Evolutionary conservation across 2,888 invertebrate species (phyloP).

Genomic region (Piscicola geometra): DNA sequence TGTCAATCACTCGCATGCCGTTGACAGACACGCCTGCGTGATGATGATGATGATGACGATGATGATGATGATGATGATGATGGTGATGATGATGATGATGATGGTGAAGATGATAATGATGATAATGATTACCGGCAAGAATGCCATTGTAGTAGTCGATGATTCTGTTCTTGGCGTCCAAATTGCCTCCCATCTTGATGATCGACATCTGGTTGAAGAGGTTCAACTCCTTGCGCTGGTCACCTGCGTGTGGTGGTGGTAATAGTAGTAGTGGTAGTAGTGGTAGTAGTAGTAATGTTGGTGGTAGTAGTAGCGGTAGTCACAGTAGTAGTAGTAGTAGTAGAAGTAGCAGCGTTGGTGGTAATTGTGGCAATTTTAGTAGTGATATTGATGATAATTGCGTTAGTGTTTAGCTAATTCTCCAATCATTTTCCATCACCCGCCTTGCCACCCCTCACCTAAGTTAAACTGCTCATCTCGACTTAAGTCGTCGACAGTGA

Average conservation of each 20-base stretch:
- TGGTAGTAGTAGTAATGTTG: too few species aligned
- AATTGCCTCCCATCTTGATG: slow-evolving; percentile 48
- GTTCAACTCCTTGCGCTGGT: neutral
- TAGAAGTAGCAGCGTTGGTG: too few species aligned
- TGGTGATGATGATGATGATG: neutral
- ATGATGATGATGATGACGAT: neutral
- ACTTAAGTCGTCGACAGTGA: slow-evolving; percentile 47
- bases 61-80: neutral
- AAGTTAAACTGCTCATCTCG: neutral
- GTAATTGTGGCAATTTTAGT: too few species aligned
- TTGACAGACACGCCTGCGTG: slow-evolving; percentile 49
- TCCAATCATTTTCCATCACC: neutral
- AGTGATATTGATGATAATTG: too few species aligned
- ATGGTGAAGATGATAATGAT: neutral
- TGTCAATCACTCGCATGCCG: slow-evolving; percentile 45
- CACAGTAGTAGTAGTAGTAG: too few species aligned
- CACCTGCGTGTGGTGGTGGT: too few species aligned
- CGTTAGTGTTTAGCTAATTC: too few species aligned
- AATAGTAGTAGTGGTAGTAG: too few species aligned
- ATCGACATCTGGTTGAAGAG: slow-evolving; percentile 41
- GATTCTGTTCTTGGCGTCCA: slow-evolving; percentile 40
- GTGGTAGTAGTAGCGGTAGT: too few species aligned
- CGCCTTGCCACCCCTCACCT: neutral
- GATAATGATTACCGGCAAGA: slow-evolving; percentile 51
- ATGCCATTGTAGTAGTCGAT: slow-evolving; percentile 49